A percentile compares a stretch with the other conserved stretches of the same genome.
Evolutionary conservation across 2,113 vertebrate species (phyloP).

Genomic region (Emydocephalus ijimae): DNA sequence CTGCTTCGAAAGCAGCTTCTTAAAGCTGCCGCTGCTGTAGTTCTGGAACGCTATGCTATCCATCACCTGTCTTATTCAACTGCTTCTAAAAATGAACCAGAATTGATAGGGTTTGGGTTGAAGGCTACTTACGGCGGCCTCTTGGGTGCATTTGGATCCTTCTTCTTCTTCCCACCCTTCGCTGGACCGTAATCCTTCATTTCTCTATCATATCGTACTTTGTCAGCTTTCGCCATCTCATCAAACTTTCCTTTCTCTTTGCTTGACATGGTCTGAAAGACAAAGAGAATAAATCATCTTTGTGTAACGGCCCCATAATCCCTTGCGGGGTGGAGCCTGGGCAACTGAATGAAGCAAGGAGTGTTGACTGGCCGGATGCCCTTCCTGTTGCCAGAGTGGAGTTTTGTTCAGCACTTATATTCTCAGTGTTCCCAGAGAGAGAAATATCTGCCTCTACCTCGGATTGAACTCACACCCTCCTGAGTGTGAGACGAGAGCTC

Average conservation of each 20-base stretch:
- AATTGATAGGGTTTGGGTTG: rapidly evolving
- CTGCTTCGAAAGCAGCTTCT: neutral
- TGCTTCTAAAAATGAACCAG: too few species aligned
- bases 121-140: constrained; percentile 79
- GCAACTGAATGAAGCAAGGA: too few species aligned
- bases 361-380: too few species aligned
- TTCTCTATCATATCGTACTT: constrained; percentile 85
- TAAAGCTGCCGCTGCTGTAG: neutral
- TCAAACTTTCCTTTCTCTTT: constrained; percentile 88
- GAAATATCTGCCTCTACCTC: too few species aligned
- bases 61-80: neutral
- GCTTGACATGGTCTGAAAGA: constrained; percentile 79
- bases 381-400: too few species aligned
- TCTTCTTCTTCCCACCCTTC: constrained; percentile 85
- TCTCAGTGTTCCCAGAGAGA: too few species aligned
- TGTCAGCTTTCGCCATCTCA: constrained; percentile 86
- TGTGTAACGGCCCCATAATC: too few species aligned
- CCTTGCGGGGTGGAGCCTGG: too few species aligned
- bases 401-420: too few species aligned
- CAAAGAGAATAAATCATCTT: neutral
- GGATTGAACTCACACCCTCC: too few species aligned
- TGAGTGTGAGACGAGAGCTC: too few species aligned
- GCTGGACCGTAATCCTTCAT: constrained; percentile 86
- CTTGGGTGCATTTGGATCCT: constrained; percentile 85
- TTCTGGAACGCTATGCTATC: neutral